These are phyloP conservation scores for Chaetops frenatus DNA, from an alignment of 2,113 vertebrate genomes.

Conservation along the genomic window DNA sequence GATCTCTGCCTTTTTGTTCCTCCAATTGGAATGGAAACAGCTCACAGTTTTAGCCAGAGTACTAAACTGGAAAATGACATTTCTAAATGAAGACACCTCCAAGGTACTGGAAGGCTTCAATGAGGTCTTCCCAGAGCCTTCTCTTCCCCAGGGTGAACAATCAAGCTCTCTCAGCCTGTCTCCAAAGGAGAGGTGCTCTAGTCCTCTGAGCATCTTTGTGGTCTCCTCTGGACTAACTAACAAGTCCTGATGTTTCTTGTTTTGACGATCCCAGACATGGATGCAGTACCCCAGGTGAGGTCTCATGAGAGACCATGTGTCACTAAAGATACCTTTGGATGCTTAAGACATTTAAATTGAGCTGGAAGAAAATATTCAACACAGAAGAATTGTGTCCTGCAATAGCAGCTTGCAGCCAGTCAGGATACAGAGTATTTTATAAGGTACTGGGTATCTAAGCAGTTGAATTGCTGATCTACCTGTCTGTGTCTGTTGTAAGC, in stretches of 20 bases:
- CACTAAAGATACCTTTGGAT: background rate
- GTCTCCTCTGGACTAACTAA: background rate
- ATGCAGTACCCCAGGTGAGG: rapidly evolving
- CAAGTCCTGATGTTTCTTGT: background rate
- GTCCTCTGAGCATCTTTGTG: background rate
- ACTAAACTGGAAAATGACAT: background rate
- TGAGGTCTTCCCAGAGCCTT: background rate
- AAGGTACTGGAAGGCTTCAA: background rate
- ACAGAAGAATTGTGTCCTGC: background rate
- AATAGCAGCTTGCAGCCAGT: background rate
- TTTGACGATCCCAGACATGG: background rate
- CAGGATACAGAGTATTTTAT: background rate
- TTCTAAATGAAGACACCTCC: background rate
- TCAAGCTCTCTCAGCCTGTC: background rate
- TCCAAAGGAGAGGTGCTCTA: background rate
- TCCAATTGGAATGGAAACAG: background rate
- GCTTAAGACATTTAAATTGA: background rate
- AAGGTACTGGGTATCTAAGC: background rate
- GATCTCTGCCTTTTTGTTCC: background rate
- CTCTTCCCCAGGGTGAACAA: background rate
- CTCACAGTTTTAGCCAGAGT: background rate
- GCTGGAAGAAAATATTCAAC: background rate
- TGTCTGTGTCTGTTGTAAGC: background rate
- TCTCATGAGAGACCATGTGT: background rate
- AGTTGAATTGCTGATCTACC: background rate